Conservation (phyloP, 2,888 invertebrate species). For the Gastracanthus pulcherrimus region DNA sequence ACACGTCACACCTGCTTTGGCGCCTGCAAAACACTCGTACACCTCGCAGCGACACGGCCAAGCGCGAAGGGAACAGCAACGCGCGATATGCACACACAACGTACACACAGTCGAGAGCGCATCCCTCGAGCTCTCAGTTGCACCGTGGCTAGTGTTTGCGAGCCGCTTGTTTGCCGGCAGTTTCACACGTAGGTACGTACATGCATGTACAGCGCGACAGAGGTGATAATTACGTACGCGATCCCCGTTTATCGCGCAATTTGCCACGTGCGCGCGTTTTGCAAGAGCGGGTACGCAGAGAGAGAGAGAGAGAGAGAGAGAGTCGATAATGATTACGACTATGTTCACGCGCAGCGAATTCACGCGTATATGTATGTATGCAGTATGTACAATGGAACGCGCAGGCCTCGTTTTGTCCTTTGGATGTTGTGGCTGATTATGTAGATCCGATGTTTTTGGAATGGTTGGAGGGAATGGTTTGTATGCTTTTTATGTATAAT, state of each 20-base stretch:
- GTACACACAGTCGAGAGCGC: neutral
- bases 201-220: constrained; percentile 56
- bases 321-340: constrained; percentile 69
- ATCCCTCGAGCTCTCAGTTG: too few relatives aligned
- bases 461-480: neutral
- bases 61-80: too few relatives aligned
- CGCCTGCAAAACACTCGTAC: too few relatives aligned
- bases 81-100: too few relatives aligned
- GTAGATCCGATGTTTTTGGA: neutral
- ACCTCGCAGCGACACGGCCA: too few relatives aligned
- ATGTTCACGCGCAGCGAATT: constrained; percentile 18
- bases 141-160: neutral
- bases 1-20: too few relatives aligned
- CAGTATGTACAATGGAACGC: neutral
- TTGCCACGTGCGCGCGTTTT: constrained; percentile 71
- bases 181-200: constrained; percentile 40
- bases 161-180: constrained; percentile 60
- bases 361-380: neutral
- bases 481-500: too few relatives aligned
- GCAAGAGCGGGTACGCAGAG: constrained; percentile 33
- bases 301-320: constrained; percentile 43
- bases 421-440: neutral
- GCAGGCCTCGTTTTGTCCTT: neutral
- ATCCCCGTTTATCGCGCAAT: constrained; percentile 73
- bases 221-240: constrained; percentile 75